phyloP scores from a whole-genome alignment of 1,140 invertebrate genomes.

The Heliconius melpomene region DNA sequence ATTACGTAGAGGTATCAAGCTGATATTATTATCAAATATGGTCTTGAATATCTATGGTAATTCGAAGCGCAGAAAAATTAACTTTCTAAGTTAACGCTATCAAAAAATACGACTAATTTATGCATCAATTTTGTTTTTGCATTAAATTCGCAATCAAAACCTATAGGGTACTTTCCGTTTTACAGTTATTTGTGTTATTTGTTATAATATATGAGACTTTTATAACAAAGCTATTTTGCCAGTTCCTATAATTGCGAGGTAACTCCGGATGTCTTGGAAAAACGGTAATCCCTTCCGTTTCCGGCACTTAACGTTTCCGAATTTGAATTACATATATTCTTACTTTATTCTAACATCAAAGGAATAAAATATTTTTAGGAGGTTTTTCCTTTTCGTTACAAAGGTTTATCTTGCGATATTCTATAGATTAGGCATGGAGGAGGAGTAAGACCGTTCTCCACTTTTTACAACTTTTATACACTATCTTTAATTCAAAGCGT shows the following conservation, averaged over 20 bases:
- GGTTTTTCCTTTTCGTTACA: background rate
- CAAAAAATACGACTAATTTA: too few species aligned
- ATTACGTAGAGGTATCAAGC: too few species aligned
- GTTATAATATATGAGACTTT: background rate
- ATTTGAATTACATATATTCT: conserved; percentile 13
- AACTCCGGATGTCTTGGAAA: background rate
- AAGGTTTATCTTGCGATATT: background rate
- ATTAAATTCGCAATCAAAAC: too few species aligned
- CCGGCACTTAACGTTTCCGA: background rate
- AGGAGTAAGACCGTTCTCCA: background rate
- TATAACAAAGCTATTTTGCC: background rate
- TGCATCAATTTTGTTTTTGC: too few species aligned
- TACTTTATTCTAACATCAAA: conserved; percentile 18
- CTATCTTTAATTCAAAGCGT: too few species aligned
- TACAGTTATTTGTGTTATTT: too few species aligned
- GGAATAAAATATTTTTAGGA: background rate
- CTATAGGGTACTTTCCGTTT: too few species aligned
- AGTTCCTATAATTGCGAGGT: background rate
- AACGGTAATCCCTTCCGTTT: background rate
- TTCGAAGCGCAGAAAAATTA: too few species aligned
- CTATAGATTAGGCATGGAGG: background rate
- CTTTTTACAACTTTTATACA: too few species aligned
- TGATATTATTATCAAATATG: too few species aligned
- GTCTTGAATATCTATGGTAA: too few species aligned
- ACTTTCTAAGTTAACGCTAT: too few species aligned